Base-by-base conservation (phyloP, 2,888 invertebrate genomes). In the Nyleta sp. region DNA sequence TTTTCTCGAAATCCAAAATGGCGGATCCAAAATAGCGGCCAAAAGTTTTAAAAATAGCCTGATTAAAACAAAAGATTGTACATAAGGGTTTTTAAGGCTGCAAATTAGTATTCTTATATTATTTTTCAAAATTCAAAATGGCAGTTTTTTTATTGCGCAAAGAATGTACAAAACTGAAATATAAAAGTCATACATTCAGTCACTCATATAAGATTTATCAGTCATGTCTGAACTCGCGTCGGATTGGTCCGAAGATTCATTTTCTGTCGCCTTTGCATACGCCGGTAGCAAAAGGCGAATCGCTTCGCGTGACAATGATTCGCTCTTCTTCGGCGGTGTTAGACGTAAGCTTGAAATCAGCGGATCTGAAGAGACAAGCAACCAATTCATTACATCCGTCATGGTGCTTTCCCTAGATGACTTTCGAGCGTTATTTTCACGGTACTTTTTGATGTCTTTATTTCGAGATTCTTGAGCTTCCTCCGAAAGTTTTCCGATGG, bases 381-480 rank as follows among this genome's bases (percentile, higher is more conserved):
- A 24, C 42, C 52, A 42, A n/a, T 65, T 10, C 8, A 64, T 7
- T 10, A 52, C 20, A 22, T 65, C 65, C 15, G 24, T 65, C n/a
- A 42, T 65, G 0, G 65, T 65, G 38, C 28, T 42, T 6, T 31
- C 15, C n/a, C 65, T 31, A 7, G 20, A 42, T n/a, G 20, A 11
- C 20, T 46, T 60, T 60, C 46, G 15, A 3, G 22, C 8, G 22
- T 28, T 8, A 33, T 33, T 3, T 70, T 81, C 78, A 15, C 84
- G 44, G 33, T 60, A 83, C 40, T 62, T 75, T 65, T 81, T 72
- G 18, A 57, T 46, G 44, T 55, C 59, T 68, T 85, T 82, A 65
- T 84, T 83, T 17, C 81, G 70, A 11, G 84, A 70, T 68, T 87
- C 86, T 77, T 86, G 85, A 2, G 86, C 86, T 64, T 87, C 87